Base-by-base conservation (phyloP, 1,140 invertebrate species). In the Stenopsyche tienmushanensis region DNA sequence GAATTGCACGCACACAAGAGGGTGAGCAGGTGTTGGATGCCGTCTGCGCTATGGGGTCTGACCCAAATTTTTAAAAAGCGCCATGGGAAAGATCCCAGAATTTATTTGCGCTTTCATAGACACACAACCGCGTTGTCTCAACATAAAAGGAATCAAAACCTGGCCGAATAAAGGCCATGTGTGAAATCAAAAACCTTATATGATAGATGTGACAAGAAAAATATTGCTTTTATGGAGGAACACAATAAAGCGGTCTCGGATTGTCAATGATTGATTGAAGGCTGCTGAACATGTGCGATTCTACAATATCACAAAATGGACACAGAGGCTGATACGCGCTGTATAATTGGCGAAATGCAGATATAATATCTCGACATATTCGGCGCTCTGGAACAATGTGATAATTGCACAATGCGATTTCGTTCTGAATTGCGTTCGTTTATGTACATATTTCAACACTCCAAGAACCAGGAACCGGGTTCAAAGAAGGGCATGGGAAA, bases 401-500 rank as follows among this genome's bases (percentile, higher is more conserved):
- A 34, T 34, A 34, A 34, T 34, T 34, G n/a, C n/a, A n/a, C n/a
- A n/a, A n/a, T n/a, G n/a, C n/a, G n/a, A n/a, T n/a, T n/a, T n/a
- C n/a, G n/a, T n/a, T n/a, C n/a, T n/a, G n/a, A n/a, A n/a, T n/a
- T n/a, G n/a, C n/a, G n/a, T n/a, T n/a, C n/a, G n/a, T n/a, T n/a
- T n/a, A n/a, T n/a, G n/a, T n/a, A n/a, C n/a, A n/a, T n/a, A n/a
- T n/a, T n/a, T n/a, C n/a, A n/a, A 34, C 29, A 13, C 5, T 5
- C 29, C 29, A 5, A 3, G 9, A 20, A 62, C 13, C 17, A 17
- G 15, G 21, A 52, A 62, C 26, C 24, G 59, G 24, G 59, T 50
- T 62, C 47, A 49, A 8, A 1, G n/a, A 18, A 42, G 47, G 47
- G 45, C 59, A 62, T 52, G 59, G 59, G 59, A 62, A 62, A 45